Evolutionary conservation across 37 sponge, comb jelly and placozoan genomes (phyloP), one percentile per base, ranked within the genome.

Genomic region (Axinella damicornis): DNA sequence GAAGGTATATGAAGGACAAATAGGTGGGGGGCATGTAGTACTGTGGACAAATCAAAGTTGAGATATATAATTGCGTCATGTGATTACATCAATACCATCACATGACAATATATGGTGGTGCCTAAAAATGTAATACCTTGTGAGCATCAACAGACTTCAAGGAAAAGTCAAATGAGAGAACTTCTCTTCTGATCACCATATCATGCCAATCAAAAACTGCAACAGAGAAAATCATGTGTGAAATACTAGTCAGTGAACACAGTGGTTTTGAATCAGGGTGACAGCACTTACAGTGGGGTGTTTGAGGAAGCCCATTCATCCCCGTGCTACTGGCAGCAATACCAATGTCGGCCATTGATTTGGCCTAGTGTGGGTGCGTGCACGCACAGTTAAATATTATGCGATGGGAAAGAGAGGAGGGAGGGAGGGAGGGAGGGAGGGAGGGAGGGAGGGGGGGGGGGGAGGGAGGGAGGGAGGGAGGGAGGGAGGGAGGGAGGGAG

Each of bases 331-430:
- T 89, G 33, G 69, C 41, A 40, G 87, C 87, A 30, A 59, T 24
- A 27, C 87, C 91, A 62, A 94, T 94, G 69, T 94, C 94, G 58
- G 86, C 71, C 84, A 94, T 94, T 0, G 84, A 84, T 65, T 94
- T 94, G 28, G 94, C 87, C 94, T 94, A 69, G 76, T 56, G 58
- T n/a, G 46, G 46, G 9, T 46, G 46, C 9, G 46, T 12, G 46
- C 9, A 9, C 9, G 46, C 6, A 9, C 9, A 9, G 4, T 4
- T 12, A 9, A 46, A 9, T 12, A 46, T 4, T 46, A 12, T 46
- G 4, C 9, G 46, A 46, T 46, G 6, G 4, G n/a, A 11, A 17
- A 34, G 6, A 69, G 9, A 2, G 13, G 38, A 12, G 35, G 4
- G 28, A 46, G 19, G 28, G 5, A 46, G 25, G 37, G 2, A 39